Base-by-base conservation (phyloP, 2,797 vertebrate species). In the Yasuhikotakia modesta region DNA sequence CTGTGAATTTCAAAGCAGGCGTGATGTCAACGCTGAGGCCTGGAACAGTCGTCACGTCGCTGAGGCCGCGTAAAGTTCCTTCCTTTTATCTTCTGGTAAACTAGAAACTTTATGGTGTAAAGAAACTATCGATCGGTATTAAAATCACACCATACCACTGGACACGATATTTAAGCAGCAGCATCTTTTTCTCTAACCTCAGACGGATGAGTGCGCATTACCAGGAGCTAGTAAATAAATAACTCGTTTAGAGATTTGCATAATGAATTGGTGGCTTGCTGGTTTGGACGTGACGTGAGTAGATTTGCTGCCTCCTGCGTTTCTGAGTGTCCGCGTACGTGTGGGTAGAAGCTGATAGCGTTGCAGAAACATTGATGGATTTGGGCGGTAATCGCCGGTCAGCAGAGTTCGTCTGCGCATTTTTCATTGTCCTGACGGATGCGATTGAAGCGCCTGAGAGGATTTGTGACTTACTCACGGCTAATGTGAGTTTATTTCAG, bases 191-290 rank as follows among this genome's bases (percentile, higher is more conserved):
- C 76, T 80, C 76, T 69, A 76, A 68, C 17, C 66, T 24, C 53
- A 60, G 14, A 61, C 45, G 39, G 55, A 79, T 50, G 53, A 72
- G n/a, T 57, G 76, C 17, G 53, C 70, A 75, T 22, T 27, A 43
- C 55, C 45, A 50, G 35, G 74, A 77, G 78, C 43, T 75, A 66
- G 79, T 63, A 83, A 81, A 76, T 80, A 82, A 84, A 30, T 58
- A 67, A 64, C 81, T 80, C 5, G 64, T 81, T 83, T 75, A 30
- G 69, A 73, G 79, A 84, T 87, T 74, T 86, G 70, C 58, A 78
- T 83, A 82, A 80, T 78, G 60, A 72, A 61, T 67, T 50, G 53
- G 35, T 65, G 61, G 50, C 53, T 77, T 60, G 63, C 67, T 55
- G 67, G 46, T 79, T 66, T 24, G 27, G 35, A 66, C 52, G 58